These are phyloP conservation scores for Todus mexicanus DNA, from an alignment of 2,797 vertebrate genomes.

Conservation along the genomic window DNA sequence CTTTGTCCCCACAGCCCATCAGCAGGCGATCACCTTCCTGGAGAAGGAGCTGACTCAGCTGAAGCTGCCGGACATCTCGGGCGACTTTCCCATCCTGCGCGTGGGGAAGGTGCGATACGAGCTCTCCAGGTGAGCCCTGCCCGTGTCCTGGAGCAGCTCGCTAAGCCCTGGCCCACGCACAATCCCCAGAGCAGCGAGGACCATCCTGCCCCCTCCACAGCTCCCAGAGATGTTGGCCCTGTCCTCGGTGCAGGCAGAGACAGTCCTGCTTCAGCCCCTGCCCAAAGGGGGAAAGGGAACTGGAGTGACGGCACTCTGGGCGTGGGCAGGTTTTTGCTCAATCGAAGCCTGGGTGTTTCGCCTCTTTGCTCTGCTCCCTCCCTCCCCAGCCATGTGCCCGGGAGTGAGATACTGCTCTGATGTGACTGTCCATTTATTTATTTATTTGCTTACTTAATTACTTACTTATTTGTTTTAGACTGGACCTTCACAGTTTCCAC, in stretches of 20 bases:
- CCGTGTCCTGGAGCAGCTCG: fast-evolving
- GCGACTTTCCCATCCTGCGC: neutral
- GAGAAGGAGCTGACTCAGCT: slow-evolving; percentile 6
- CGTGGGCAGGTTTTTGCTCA: neutral
- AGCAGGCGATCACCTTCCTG: fast-evolving
- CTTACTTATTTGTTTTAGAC: neutral
- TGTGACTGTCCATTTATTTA: neutral
- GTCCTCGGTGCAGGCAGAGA: neutral
- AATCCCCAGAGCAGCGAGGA: fast-evolving
- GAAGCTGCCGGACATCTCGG: slow-evolving; percentile 6
- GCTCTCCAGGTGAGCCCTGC: slow-evolving; percentile 24
- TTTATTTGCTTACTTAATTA: no score
- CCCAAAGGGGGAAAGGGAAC: neutral
- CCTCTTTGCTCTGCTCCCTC: neutral
- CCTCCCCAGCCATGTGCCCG: fast-evolving
- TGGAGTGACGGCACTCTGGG: fast-evolving
- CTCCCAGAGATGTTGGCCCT: neutral
- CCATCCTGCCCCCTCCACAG: neutral
- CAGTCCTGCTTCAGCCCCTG: neutral
- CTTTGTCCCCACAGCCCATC: neutral
- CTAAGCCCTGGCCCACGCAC: fast-evolving
- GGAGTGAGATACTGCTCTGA: fast-evolving
- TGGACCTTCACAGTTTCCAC: neutral
- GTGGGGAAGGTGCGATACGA: neutral
- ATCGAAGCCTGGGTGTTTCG: neutral